Conservation (phyloP, 1,140 invertebrate species). For the Sitodiplosis mosellana region DNA sequence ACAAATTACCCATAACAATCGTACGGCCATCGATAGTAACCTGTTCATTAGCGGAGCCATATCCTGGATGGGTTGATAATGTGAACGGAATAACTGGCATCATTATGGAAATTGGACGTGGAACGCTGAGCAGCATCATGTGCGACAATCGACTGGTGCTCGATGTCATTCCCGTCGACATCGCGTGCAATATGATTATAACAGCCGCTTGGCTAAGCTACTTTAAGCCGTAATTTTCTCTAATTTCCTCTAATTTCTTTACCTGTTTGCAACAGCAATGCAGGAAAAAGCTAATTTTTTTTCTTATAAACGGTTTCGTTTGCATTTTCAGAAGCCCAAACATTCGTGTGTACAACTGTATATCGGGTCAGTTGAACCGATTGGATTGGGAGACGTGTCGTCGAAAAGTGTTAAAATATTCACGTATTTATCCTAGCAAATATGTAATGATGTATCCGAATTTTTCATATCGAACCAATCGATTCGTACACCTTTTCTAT, state of each 20-base stretch:
- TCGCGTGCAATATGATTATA: slow-evolving; percentile 76
- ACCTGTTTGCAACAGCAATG: neutral
- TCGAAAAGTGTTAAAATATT: slow-evolving; percentile 43
- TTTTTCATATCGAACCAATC: slow-evolving; percentile 55
- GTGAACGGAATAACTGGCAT: slow-evolving; percentile 66
- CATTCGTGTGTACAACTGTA: slow-evolving; percentile 73
- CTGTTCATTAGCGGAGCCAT: slow-evolving; percentile 53
- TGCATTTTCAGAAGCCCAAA: slow-evolving; percentile 11
- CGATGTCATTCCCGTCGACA: slow-evolving; percentile 80
- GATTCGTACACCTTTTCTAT: slow-evolving; percentile 48
- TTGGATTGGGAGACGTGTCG: slow-evolving; percentile 69
- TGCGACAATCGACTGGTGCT: slow-evolving; percentile 51
- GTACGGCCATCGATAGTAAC: slow-evolving; percentile 83
- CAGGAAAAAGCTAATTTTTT: slow-evolving; percentile 2
- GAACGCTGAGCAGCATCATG: slow-evolving; percentile 66
- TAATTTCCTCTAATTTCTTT: neutral
- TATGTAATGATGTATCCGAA: slow-evolving; percentile 76
- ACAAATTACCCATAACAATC: slow-evolving; percentile 62
- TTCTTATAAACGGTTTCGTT: slow-evolving; percentile 28
- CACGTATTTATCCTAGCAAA: slow-evolving; percentile 54
- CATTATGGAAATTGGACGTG: slow-evolving; percentile 69
- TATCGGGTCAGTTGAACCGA: slow-evolving; percentile 65
- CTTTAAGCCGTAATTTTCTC: slow-evolving; percentile 1
- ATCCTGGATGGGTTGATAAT: slow-evolving; percentile 85
- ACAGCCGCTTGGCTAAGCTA: slow-evolving; percentile 49